Evolutionary conservation across 2,113 vertebrate species (phyloP), one percentile per base, ranked within the genome.

Genomic region (Aythya baeri): DNA sequence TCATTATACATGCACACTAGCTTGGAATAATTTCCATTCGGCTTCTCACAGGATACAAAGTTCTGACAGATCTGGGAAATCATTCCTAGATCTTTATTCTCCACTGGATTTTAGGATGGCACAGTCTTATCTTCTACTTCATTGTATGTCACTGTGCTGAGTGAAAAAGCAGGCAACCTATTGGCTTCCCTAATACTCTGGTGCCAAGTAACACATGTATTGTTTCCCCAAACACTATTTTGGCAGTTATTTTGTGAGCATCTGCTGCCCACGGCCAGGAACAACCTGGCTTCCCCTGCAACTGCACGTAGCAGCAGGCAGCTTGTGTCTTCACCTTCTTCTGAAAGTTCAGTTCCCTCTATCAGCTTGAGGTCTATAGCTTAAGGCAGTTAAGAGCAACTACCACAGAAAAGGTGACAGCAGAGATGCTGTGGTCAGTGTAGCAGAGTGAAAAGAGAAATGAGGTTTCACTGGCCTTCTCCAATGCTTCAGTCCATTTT

Each of bases 391-490:
- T 4, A 94, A 87, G 67, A 84, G 57, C 81, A 84, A 17, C 55
- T 63, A 34, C 61, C 78, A 43, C 50, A 44, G 38, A 72, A 91
- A 74, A 73, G 36, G 57, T 67, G 77, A 88, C 66, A 59, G 57
- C 70, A 70, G 44, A 82, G 68, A 5, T n/a, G 25, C n/a, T 94
- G 91, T 29, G 13, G 50, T 31, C 66, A 80, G 65, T 4, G 23
- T 76, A 32, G 32, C 41, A 7, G 5, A 66, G 62, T 55, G 82
- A 96, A 96, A 95, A 90, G 88, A 96, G 95, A 92, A 94, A 93
- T 1, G 13, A 86, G 58, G 54, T 57, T 92, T 83, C 34, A 4
- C 32, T 91, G 94, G 83, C 93, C 88, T 96, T 50, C 50, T 52
- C 49, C 70, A 55, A 6, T 5, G 25, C 29, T 88, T 89, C 72